Evolutionary conservation across 1,140 invertebrate genomes (phyloP), one percentile per base, ranked within the genome.

Genomic region (Caerostris extrusa): DNA sequence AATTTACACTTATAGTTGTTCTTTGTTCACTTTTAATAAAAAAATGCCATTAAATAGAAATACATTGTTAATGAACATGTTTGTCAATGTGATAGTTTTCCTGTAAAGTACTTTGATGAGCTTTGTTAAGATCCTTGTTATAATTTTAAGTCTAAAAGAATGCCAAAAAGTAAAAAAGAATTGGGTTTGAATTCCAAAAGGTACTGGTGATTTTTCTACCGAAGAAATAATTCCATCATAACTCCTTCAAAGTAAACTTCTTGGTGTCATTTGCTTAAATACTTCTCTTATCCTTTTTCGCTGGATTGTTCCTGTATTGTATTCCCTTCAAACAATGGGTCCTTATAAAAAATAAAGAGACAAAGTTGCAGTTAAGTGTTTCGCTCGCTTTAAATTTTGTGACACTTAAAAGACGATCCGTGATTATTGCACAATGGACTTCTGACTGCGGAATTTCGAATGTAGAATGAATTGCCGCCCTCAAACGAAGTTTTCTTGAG

Each of bases 381-480:
- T 19, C 71, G 5, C 71, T 50, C 71, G 53, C 19, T 77, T 50
- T 12, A 77, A 77, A 34, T 77, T 77, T 12, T 77, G 71, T 50
- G 71, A 34, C 34, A 53, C 71, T 77, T 77, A 77, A 77, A 34
- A 53, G 71, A 77, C 71, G 71, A 77, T 77, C 34, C 50, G 50
- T 77, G 71, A 77, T 77, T 77, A 77, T 12, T 50, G 8, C 53
- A 77, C 71, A 77, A 77, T 77, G 71, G 50, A 77, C 71, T 77
- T 77, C 8, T 77, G 71, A 77, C 71, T 77, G 34, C 50, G 71
- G 53, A 77, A 77, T 50, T 77, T 77, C 50, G 5, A 77, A 77
- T 77, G 71, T 77, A 50, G 53, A 77, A 77, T 34, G 71, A 50
- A 77, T 77, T 77, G 34, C 71, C 10, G 50, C 53, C 53, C 53